Conservation (phyloP, 2,113 vertebrate species). For the Dinomys branickii region DNA sequence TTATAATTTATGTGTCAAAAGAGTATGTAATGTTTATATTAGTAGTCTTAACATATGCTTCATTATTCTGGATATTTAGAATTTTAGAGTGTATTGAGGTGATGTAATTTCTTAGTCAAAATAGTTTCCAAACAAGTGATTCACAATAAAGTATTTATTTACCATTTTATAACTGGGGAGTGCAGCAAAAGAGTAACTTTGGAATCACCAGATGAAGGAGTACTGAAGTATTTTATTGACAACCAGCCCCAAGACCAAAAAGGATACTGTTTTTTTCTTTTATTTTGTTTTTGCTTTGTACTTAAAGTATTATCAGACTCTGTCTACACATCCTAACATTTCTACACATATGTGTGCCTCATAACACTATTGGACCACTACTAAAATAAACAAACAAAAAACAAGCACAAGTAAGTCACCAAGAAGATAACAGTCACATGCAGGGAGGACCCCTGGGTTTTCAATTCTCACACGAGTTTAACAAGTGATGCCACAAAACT, state of each 20-base stretch:
- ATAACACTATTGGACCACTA: rapidly evolving
- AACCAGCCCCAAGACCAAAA: background rate
- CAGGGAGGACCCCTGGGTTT: background rate
- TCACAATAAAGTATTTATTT: background rate
- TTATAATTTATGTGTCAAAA: background rate
- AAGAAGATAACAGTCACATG: background rate
- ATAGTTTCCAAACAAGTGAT: background rate
- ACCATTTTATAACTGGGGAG: background rate
- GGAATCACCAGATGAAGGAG: rapidly evolving
- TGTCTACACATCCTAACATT: background rate
- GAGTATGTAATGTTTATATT: background rate
- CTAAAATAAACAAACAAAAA: too few species aligned
- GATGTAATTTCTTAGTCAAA: background rate
- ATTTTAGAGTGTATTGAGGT: background rate
- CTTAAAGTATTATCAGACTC: background rate
- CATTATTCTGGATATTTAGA: background rate
- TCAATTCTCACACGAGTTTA: background rate
- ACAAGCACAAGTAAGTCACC: background rate
- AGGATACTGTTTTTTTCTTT: background rate
- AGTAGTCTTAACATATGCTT: background rate
- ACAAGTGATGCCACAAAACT: background rate
- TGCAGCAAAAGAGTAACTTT: rapidly evolving
- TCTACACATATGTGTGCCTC: background rate
- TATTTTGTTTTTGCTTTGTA: background rate
- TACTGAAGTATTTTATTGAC: background rate